Base-by-base conservation (phyloP, 2,888 invertebrate species). In the Polydesmus complanatus region DNA sequence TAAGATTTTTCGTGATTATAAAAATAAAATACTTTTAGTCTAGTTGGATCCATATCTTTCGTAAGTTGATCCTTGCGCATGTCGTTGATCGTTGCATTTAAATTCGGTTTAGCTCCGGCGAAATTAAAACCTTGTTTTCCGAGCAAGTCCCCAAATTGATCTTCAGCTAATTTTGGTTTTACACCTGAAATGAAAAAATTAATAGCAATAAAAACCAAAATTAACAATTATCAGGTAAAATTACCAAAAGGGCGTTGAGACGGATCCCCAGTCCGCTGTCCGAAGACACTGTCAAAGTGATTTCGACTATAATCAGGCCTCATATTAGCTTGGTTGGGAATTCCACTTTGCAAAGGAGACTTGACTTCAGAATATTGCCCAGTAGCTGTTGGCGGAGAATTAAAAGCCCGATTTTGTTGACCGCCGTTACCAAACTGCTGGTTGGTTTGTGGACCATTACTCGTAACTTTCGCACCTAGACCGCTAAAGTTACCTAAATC, bases 101-200 rank as follows among this genome's bases (percentile, higher is more conserved):
- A 86, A 50, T 83, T 78, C 64, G 84, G 83, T 64, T 78, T 80
- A 68, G 84, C 86, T 54, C 83, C 83, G 19, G 69, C 64, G 74
- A 91, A 90, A 65, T 84, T 84, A 71, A 92, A 93, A 0, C 89
- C 90, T 71, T 92, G 92, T 67, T 86, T 87, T 18, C 93, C 94
- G 11, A 95, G 77, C 21, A 95, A 77, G 73, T 95, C 94, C 22
- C 88, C 92, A 75, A 95, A 95, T 26, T 91, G 85, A 71, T 93
- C 88, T 8, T 75, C 78, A 0, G 79, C 71, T 25, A 74, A 68
- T 62, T 71, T 72, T 3, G 74, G 73, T 59, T 71, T 73, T 1
- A 65, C 66, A 27, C 64, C 67, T 65, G 55, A 51, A 37, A 56
- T 47, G 27, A 60, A 25, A n/a, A 56, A 51, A 37, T 60, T 47